Evolutionary conservation across 2,888 invertebrate genomes (phyloP), one percentile per base, ranked within the genome.

Genomic region (Abrostola triplasia): DNA sequence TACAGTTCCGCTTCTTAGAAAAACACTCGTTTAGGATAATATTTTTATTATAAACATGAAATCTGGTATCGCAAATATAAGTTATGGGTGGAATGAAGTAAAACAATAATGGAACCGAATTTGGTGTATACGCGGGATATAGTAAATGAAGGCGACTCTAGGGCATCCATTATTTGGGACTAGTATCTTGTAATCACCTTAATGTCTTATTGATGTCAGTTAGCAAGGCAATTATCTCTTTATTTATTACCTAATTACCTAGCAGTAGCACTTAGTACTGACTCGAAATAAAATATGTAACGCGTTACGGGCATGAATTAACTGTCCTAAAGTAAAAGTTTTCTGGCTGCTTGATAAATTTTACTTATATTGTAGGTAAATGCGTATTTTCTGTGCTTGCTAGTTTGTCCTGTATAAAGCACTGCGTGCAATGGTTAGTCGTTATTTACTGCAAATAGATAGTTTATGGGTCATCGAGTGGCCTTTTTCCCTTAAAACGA

Each of bases 181-280:
- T 55, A 48, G 51, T 70, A 44, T 13, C 47, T 56, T 50, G n/a
- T 64, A 53, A 70, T 58, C 50, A 24, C 56, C 50, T 10, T 71
- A 75, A 59, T 64, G 59, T 70, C 59, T 71, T 42, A 69, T 58
- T 70, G 56, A 71, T 54, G 64, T 54, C 49, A 54, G 42, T 59
- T 52, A 57, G 38, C 59, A 64, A 59, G 38, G 49, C 13, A 65
- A 71, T 71, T 71, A 75, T 70, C 44, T 47, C 37, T 58, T 62
- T 49, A 74, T 70, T 70, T 58, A 63, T 63, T 64, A 47, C n/a
- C 47, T 57, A 48, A 56, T 53, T 64, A 54, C 35, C 44, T 59
- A 41, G 13, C 12, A 24, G 38, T 36, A 54, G 24, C 59, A 53
- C 47, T 56, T 64, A 7, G 50, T 48, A 49, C 49, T 56, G 55